phyloP scores from a whole-genome alignment of 2,113 vertebrate species.

The Deroptyus accipitrinus region DNA sequence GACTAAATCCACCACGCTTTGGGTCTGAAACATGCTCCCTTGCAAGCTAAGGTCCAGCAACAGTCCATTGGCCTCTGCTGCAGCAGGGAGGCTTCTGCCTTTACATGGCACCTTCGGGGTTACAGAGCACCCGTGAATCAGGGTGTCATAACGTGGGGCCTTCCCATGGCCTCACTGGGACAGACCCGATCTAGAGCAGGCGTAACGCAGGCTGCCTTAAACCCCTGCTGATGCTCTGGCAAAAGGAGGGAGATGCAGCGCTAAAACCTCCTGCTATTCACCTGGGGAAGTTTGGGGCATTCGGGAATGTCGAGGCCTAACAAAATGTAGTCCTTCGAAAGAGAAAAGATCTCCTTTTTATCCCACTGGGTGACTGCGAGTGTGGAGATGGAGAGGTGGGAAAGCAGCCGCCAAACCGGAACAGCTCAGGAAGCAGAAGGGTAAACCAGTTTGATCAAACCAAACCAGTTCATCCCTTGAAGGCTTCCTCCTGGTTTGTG shows the following conservation, averaged over 20 bases:
- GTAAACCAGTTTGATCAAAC: not conserved
- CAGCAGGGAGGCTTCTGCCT: not conserved
- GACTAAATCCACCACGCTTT: not conserved
- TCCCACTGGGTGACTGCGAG: fast-evolving
- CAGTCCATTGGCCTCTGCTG: not conserved
- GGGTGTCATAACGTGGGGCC: not conserved
- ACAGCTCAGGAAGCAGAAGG: not conserved
- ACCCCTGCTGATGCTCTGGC: not conserved
- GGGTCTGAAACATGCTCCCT: not conserved
- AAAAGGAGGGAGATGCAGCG: not conserved
- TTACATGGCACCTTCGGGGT: not conserved
- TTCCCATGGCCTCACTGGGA: not conserved
- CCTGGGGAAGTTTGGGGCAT: not conserved
- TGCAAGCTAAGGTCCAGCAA: fast-evolving
- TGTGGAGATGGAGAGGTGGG: fast-evolving
- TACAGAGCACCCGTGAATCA: too few species aligned
- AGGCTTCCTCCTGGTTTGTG: not conserved
- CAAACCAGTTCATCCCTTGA: not conserved
- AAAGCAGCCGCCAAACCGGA: not conserved
- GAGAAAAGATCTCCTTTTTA: not conserved
- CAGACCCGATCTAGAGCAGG: not conserved
- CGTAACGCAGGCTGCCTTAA: not conserved
- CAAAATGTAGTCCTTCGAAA: not conserved
- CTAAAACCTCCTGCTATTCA: not conserved
- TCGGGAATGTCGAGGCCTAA: not conserved